phyloP scores from a whole-genome alignment of 2,888 invertebrate genomes.

The Ichneumoninae sp. region DNA sequence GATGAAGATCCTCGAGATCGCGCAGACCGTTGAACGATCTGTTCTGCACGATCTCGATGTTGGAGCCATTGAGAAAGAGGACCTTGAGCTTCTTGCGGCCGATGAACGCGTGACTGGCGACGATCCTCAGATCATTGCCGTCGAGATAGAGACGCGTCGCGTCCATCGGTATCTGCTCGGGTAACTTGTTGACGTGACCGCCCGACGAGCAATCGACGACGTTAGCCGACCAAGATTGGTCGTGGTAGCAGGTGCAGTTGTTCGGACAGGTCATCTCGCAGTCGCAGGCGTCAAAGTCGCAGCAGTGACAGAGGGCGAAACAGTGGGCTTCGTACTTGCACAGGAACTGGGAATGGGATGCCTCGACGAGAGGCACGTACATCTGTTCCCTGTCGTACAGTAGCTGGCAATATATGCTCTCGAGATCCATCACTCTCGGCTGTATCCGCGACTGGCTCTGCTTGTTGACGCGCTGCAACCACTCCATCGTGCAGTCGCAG shows the following conservation, averaged over 20 bases:
- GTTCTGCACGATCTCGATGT: constrained; percentile 92
- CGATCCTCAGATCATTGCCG: constrained; percentile 91
- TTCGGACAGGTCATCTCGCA: constrained; percentile 96
- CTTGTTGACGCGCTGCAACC: constrained; percentile 92
- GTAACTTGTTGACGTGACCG: constrained; percentile 89
- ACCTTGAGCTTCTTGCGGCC: constrained; percentile 92
- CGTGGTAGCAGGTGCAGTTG: constrained; percentile 95
- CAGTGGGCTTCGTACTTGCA: constrained; percentile 94
- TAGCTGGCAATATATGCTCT: constrained; percentile 92
- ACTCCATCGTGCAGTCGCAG: constrained; percentile 96
- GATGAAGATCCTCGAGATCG: constrained; percentile 90
- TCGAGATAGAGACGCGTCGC: constrained; percentile 95
- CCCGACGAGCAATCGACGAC: constrained; percentile 92
- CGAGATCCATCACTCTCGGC: constrained; percentile 92
- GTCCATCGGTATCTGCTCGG: constrained; percentile 95
- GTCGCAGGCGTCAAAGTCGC: constrained; percentile 96
- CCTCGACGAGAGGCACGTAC: constrained; percentile 91
- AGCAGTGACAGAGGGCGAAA: constrained; percentile 94
- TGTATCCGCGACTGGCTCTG: constrained; percentile 91
- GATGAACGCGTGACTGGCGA: constrained; percentile 93
- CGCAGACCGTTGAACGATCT: constrained; percentile 93
- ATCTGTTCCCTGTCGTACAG: constrained; percentile 91
- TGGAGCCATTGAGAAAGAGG: constrained; percentile 91
- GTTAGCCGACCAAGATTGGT: constrained; percentile 94
- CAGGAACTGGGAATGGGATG: constrained; percentile 92